These are phyloP conservation scores for Mastigias papua DNA, from an alignment of 30 jellyfish, hydroid and myxozoan genomes.

Conservation along the genomic window DNA sequence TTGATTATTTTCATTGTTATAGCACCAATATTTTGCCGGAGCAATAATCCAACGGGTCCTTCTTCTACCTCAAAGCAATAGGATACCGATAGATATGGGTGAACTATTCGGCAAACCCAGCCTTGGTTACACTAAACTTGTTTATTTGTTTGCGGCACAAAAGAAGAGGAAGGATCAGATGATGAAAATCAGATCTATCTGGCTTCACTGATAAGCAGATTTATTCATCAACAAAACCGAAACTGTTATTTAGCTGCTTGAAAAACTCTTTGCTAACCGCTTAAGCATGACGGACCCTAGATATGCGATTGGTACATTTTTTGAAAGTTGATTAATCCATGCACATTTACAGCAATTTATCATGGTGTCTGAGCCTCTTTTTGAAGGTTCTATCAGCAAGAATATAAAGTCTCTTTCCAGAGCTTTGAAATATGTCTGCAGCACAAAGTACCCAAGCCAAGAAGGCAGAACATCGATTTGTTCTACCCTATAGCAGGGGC, in stretches of 20 bases:
- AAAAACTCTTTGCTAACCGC: background rate
- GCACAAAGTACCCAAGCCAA: no score
- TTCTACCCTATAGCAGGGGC: no score
- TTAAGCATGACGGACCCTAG: background rate
- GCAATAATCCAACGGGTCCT: constrained; percentile 2
- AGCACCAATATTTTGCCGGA: constrained; percentile 3
- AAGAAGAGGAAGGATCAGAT: constrained; percentile 19
- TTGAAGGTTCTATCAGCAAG: no score
- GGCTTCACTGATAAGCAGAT: constrained; percentile 10
- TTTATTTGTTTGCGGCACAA: background rate
- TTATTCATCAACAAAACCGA: background rate
- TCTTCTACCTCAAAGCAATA: background rate
- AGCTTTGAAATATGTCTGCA: no score
- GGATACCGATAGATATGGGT: background rate
- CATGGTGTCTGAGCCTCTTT: no score
- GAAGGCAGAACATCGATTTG: no score
- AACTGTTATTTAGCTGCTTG: background rate
- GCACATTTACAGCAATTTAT: no score
- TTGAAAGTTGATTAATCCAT: background rate
- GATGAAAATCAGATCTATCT: background rate
- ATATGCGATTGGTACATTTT: background rate
- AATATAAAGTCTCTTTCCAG: no score
- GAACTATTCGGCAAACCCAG: background rate
- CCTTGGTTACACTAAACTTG: background rate
- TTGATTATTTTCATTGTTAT: constrained; percentile 1